Evolutionary conservation across 2,797 vertebrate genomes (phyloP), one percentile per base, ranked within the genome.

Genomic region (Parambassis ranga): DNA sequence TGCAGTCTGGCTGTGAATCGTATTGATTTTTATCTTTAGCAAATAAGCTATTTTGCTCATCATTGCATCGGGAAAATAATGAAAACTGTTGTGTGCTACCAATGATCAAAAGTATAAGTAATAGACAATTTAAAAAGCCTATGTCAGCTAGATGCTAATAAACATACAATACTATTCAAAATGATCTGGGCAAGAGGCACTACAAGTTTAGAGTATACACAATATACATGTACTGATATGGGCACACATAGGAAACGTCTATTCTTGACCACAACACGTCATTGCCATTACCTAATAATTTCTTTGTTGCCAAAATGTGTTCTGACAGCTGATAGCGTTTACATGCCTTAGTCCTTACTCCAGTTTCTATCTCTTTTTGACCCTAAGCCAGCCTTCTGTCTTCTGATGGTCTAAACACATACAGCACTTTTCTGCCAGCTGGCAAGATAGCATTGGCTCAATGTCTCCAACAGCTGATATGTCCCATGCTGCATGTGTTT

Each of bases 381-480:
- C 47, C 13, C 37, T 1, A 43, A 50, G 52, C 73, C 63, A 77
- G 49, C 0, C 27, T 4, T 65, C 53, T 47, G 2, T 26, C 20
- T 37, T 39, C 53, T n/a, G n/a, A n/a, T n/a, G n/a, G n/a, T n/a
- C n/a, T 48, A 32, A 26, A 62, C 38, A 48, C 41, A 6, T 37
- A 61, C 15, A 6, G 15, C 0, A 4, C 10, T 22, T 24, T 7
- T 4, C 30, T 65, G 81, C 78, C 85, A 81, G 39, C 44, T 88
- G 83, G 87, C 79, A 71, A 15, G 11, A 14, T 4, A 15, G 15
- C 7, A 52, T 71, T 71, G 63, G 59, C 75, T 67, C 24, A 0
- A 24, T 55, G 27, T 5, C 19, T 20, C 55, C 23, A 64, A 13
- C 58, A 72, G 75, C 65, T 63, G 75, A 75, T 56, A 46, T 26